Percentiles rank a stretch among this genome's conserved stretches.
Conservation (phyloP, 2,113 vertebrate species). For the Psilopsiagon aurifrons region DNA sequence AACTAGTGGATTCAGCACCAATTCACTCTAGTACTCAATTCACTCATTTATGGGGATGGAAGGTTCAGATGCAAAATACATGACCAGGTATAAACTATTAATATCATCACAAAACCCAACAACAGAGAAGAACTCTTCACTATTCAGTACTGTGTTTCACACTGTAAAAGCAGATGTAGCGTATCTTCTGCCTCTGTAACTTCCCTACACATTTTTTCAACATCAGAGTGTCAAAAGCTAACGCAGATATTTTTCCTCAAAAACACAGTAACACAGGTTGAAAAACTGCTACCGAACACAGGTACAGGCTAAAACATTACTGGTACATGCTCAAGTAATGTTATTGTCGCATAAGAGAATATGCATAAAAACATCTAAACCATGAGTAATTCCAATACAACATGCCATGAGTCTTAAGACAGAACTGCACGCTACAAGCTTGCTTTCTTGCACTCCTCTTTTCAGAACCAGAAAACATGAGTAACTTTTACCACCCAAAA, state of each 20-base stretch:
- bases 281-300: not conserved
- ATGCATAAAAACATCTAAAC: not conserved
- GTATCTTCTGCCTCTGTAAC: fast-evolving
- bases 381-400: not conserved
- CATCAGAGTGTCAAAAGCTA: not conserved
- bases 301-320: not conserved
- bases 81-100: not conserved
- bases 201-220: not conserved
- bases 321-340: not conserved
- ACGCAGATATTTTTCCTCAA: not conserved
- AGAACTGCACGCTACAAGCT: not conserved
- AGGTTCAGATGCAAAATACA: not conserved
- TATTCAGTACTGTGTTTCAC: not conserved
- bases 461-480: not conserved
- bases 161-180: not conserved
- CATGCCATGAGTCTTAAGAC: not conserved
- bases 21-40: not conserved
- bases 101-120: not conserved
- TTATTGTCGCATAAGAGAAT: not conserved
- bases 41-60: not conserved
- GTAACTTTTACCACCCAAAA: not conserved
- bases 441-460: not conserved
- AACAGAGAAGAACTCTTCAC: not conserved
- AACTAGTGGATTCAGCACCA: not conserved
- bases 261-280: not conserved